phyloP scores from a whole-genome alignment of 2,113 vertebrate species.

The Apteryx mantelli region DNA sequence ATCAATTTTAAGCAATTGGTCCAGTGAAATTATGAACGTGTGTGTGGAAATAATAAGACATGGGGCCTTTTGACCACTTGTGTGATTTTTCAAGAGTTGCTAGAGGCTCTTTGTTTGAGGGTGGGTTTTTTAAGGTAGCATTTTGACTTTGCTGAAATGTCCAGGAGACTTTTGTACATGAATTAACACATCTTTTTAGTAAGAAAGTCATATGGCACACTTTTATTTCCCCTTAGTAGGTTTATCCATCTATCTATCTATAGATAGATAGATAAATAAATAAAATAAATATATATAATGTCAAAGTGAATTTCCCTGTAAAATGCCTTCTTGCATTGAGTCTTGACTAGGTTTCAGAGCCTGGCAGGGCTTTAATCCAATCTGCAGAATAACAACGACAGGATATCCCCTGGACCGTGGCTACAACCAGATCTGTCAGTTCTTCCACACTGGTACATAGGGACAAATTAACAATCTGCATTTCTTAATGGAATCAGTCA shows the following conservation, averaged over 20 bases:
- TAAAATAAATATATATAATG: background rate
- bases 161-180: background rate
- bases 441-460: background rate
- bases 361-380: background rate
- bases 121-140: background rate
- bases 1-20: background rate
- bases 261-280: background rate
- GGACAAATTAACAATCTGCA: background rate
- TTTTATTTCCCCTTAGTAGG: background rate
- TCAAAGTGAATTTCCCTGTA: background rate
- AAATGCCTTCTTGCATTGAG: background rate
- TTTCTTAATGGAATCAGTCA: background rate
- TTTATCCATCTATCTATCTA: background rate
- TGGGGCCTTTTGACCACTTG: background rate
- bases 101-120: background rate
- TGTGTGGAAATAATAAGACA: background rate
- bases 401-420: background rate
- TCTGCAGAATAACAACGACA: background rate
- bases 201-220: background rate
- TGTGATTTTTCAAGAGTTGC: background rate
- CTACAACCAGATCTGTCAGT: background rate
- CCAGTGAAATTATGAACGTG: background rate
- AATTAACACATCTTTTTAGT: background rate
- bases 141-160: background rate
- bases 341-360: background rate